These are phyloP conservation scores for Beris chalybata DNA, from an alignment of 2,888 invertebrate species.

Conservation along the genomic window DNA sequence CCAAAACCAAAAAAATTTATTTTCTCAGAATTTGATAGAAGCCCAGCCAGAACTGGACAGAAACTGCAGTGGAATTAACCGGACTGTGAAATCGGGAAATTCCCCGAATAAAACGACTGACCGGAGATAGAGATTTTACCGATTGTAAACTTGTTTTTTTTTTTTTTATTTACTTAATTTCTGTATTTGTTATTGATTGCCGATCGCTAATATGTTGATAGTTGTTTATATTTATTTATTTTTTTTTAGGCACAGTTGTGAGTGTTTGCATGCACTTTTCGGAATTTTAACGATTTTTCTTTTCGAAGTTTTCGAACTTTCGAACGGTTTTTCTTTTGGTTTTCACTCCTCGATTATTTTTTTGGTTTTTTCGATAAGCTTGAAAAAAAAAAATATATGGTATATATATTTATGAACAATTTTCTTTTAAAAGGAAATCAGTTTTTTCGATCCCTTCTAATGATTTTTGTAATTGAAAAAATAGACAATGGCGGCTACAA, in stretches of 20 bases:
- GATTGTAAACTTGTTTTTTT: no score
- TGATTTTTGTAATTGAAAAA: not conserved
- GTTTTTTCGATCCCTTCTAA: not conserved
- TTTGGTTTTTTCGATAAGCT: constrained; percentile 1
- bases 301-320: not conserved
- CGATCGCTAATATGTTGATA: not conserved
- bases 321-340: constrained; percentile 2
- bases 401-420: not conserved
- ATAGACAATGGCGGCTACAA: constrained; percentile 98
- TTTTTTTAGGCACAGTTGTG: not conserved
- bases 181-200: not conserved
- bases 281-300: not conserved
- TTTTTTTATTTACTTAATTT: no score
- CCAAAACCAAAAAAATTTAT: no score
- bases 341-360: constrained; percentile 25
- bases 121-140: no score
- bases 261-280: not conserved
- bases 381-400: constrained; percentile 14
- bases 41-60: no score
- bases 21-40: no score
- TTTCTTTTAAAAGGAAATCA: not conserved
- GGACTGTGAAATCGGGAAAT: no score
- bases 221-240: constrained; percentile 10
- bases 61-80: no score
- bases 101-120: no score